These are phyloP conservation scores for Furnarius figulus DNA, from an alignment of 2,113 vertebrate genomes.

Conservation along the genomic window DNA sequence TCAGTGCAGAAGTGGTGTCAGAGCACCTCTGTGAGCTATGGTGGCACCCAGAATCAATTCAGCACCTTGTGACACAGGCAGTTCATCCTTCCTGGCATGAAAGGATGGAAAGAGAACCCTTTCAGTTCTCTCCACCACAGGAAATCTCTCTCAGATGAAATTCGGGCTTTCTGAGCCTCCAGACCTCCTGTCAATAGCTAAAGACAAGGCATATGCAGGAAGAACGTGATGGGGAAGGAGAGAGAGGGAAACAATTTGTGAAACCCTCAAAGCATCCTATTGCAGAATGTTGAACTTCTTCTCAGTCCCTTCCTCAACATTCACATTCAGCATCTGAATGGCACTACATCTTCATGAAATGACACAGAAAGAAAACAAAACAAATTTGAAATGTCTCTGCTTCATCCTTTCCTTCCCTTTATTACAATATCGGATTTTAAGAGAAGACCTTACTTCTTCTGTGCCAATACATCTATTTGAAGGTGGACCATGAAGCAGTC, in stretches of 20 bases:
- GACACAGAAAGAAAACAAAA: not conserved
- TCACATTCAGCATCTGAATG: not conserved
- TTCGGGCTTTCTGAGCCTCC: not conserved
- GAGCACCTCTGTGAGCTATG: not conserved
- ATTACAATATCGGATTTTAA: not conserved
- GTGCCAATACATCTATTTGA: not conserved
- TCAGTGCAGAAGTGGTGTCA: not conserved
- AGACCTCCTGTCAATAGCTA: not conserved
- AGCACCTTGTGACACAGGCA: not conserved
- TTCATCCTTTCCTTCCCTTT: not conserved
- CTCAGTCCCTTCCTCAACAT: not conserved
- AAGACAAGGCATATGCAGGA: not conserved
- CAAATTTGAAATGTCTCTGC: not conserved
- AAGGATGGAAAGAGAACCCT: not conserved
- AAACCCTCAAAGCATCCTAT: not conserved
- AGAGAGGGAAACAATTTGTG: not conserved
- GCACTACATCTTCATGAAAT: not conserved
- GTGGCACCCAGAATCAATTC: not conserved
- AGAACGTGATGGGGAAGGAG: not conserved
- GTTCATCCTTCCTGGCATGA: not conserved
- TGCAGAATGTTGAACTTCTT: not conserved
- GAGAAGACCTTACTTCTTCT: not conserved
- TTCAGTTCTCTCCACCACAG: not conserved
- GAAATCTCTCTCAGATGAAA: not conserved
- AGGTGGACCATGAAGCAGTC: accelerated